A percentile compares a stretch with the other conserved stretches of the same genome.
Evolutionary conservation across 2,113 vertebrate genomes (phyloP).

Genomic region (Emydocephalus ijimae): DNA sequence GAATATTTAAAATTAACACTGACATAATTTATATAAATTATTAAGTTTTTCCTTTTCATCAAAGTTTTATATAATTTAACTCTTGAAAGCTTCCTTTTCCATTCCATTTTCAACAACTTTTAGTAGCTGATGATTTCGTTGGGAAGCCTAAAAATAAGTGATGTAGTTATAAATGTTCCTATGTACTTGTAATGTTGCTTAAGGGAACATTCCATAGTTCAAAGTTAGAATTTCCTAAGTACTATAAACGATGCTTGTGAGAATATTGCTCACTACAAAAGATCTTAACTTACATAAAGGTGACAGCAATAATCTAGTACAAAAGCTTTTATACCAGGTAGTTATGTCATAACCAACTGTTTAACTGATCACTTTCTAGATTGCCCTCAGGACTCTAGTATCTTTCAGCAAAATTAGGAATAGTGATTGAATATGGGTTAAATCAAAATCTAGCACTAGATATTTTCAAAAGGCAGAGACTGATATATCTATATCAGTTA

Average conservation of each 20-base stretch:
- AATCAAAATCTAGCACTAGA: background rate
- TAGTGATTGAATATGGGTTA: background rate
- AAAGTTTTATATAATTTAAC: background rate
- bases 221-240: background rate
- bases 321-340: background rate
- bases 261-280: background rate
- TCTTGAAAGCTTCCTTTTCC: background rate
- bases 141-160: background rate
- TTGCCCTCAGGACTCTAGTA: background rate
- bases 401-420: background rate
- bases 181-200: background rate
- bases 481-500: background rate
- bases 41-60: conserved; percentile 24
- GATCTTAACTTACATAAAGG: background rate
- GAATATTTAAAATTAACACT: conserved; percentile 23
- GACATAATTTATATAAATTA: conserved; percentile 5
- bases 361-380: background rate
- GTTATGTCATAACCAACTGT: background rate
- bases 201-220: background rate
- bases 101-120: background rate
- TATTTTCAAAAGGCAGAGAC: background rate
- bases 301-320: background rate
- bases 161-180: background rate
- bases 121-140: background rate
- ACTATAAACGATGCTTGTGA: background rate